These are phyloP conservation scores for Meloidogyne floridensis DNA, from an alignment of 1,140 invertebrate species.

Conservation along the genomic window DNA sequence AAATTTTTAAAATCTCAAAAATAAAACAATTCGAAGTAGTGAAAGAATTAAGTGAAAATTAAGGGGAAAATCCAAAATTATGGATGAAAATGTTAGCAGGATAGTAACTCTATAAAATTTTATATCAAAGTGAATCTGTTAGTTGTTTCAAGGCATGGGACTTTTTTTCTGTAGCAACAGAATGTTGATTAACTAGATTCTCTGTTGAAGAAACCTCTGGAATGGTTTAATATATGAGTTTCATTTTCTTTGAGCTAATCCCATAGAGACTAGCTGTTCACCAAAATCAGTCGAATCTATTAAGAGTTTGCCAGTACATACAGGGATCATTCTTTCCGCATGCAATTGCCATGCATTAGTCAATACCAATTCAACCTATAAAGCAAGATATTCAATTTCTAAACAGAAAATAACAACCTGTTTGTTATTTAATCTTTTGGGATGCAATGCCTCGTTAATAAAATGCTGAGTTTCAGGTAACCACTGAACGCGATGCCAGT, in stretches of 20 bases:
- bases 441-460: constrained; percentile 15
- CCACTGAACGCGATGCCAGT: constrained; percentile 14
- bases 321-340: constrained; percentile 14
- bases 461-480: constrained; percentile 26
- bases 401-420: background rate
- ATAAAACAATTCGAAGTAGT: background rate
- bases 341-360: constrained; percentile 9
- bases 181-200: background rate
- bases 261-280: constrained; percentile 27
- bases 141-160: too few relatives aligned
- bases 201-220: background rate
- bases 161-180: background rate
- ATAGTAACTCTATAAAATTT: too few relatives aligned
- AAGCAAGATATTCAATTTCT: background rate
- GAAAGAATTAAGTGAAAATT: background rate
- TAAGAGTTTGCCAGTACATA: constrained; percentile 18
- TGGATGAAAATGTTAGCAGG: too few relatives aligned
- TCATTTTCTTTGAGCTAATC: constrained; percentile 19
- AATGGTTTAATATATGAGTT: background rate
- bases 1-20: constrained; percentile 14
- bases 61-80: too few relatives aligned
- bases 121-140: too few relatives aligned
- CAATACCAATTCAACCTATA: constrained; percentile 26
- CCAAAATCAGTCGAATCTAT: constrained; percentile 35
- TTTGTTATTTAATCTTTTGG: constrained; percentile 6